Conservation (phyloP, 2,113 vertebrate species). For the Oreamnos americanus region DNA sequence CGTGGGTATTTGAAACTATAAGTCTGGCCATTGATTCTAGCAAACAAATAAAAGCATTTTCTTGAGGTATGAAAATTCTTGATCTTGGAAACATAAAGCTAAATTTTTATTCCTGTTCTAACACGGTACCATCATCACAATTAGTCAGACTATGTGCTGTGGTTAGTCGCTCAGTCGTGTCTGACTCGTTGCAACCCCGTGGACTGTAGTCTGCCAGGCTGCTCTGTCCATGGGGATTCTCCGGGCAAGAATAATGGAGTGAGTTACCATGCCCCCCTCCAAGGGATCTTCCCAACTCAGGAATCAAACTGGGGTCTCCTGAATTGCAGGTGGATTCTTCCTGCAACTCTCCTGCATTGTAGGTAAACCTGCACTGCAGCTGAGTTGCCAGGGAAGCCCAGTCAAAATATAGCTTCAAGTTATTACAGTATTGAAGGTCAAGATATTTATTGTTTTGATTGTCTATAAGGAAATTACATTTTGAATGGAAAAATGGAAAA, state of each 20-base stretch:
- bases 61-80: neutral
- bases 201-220: neutral
- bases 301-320: neutral
- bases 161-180: fast-evolving
- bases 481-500: neutral
- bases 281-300: neutral
- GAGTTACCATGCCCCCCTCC: neutral
- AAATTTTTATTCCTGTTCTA: neutral
- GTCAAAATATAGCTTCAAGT: neutral
- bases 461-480: neutral
- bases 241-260: neutral
- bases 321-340: neutral
- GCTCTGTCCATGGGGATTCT: neutral
- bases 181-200: neutral
- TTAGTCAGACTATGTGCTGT: neutral
- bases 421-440: neutral
- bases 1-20: neutral
- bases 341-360: neutral
- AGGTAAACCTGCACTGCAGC: neutral
- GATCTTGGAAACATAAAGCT: neutral
- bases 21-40: neutral
- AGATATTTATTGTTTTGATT: neutral
- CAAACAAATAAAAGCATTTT: neutral
- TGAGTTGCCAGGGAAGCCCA: neutral
- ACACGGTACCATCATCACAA: neutral